Evolutionary conservation across 2,888 invertebrate genomes (phyloP).

Genomic region (Euzetes globulus): DNA sequence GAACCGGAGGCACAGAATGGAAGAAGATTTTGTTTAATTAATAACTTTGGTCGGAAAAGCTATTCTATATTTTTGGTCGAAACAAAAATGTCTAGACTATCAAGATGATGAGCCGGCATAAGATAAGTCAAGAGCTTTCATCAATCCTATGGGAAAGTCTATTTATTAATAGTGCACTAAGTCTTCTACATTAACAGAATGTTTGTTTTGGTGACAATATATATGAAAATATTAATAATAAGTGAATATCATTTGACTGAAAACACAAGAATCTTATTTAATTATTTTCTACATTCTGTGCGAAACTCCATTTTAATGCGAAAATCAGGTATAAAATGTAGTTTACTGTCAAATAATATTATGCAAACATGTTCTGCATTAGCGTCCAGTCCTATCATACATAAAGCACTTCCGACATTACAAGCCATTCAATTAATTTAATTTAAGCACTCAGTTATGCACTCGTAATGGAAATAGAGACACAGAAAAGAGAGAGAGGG

Average conservation of each 20-base stretch:
- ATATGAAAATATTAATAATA: neutral
- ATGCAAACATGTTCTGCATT: constrained; percentile 8
- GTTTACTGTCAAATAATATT: constrained; percentile 19
- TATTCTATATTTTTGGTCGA: no score
- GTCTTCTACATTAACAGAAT: neutral
- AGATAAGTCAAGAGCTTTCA: no score
- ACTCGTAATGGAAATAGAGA: neutral
- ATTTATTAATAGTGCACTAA: no score
- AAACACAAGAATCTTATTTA: neutral
- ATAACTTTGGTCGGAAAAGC: no score
- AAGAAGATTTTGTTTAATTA: no score
- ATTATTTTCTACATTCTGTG: neutral
- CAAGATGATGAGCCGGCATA: no score
- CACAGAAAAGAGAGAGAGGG: neutral
- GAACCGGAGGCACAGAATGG: no score
- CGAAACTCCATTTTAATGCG: neutral
- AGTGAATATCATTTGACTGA: neutral
- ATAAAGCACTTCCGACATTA: neutral
- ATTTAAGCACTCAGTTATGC: neutral
- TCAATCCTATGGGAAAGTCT: no score
- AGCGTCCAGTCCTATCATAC: neutral
- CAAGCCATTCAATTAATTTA: neutral
- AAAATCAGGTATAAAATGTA: constrained; percentile 1
- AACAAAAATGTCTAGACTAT: no score
- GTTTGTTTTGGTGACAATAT: neutral